phyloP scores from a whole-genome alignment of 37 sponge, comb jelly and placozoan genomes.

The Beroe ovata region DNA sequence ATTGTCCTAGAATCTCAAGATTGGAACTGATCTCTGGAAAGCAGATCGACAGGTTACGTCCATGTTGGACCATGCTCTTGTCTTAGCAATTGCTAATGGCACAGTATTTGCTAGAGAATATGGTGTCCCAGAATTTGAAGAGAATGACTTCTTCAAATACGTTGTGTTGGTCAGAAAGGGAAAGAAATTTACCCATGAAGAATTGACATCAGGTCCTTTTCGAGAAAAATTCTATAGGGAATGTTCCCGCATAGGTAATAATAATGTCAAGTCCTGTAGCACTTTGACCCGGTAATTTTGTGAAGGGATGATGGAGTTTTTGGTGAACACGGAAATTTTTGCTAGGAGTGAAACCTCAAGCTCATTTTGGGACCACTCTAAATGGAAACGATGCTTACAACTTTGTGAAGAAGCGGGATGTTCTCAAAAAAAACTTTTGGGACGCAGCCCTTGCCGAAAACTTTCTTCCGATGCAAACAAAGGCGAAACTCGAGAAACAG shows the following conservation, averaged over 20 bases:
- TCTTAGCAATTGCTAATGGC: neutral
- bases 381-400: constrained; percentile 2
- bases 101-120: neutral
- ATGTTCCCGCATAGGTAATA: neutral
- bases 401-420: constrained; percentile 18
- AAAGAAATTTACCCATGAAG: neutral
- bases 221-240: neutral
- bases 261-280: too few species aligned
- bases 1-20: neutral
- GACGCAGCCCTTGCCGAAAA: neutral
- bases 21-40: neutral
- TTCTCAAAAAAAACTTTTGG: neutral
- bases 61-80: neutral
- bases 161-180: neutral
- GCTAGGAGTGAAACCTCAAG: neutral
- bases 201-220: neutral
- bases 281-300: too few species aligned
- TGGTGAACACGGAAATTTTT: neutral
- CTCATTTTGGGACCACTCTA: constrained; percentile 15
- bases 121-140: neutral
- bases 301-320: too few species aligned
- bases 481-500: neutral
- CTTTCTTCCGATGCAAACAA: neutral
- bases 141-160: neutral
- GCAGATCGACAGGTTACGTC: neutral